Base-by-base conservation (phyloP, 2,797 vertebrate species). In the Pterois miles region DNA sequence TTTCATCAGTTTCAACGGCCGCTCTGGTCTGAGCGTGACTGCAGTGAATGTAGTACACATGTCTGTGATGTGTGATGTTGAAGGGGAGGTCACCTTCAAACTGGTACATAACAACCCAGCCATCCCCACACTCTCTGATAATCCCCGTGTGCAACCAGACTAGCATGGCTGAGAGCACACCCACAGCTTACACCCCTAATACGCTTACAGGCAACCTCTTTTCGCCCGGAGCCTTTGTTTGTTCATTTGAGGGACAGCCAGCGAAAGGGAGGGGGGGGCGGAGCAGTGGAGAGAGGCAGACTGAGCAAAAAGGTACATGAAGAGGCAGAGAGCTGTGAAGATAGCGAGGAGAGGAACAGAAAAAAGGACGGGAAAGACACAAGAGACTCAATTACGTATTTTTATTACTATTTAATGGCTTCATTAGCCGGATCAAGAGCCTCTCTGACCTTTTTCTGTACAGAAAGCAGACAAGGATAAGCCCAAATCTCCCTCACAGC, bases 51-150 rank as follows among this genome's bases (percentile, higher is more conserved):
- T 29, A 56, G 22, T 57, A 36, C 25, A 64, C 33, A 56, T 72
- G 63, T 78, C 76, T 64, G 57, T 48, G 70, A 80, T 82, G 84
- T 64, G 57, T 48, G 70, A 80, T 82, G 84, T 46, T 59, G 36
- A 80, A 72, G 60, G 77, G 52, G 82, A 85, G 86, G 92, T 91
- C 89, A 93, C 92, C 91, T 90, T 94, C 77, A 87, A 79, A 88
- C 82, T 29, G 65, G 54, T 67, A 86, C 79, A 78, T 57, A 85
- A 54, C 80, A 75, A 83, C 60, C 54, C 78, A 83, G 77, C 76
- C 65, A 60, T 81, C 75, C 75, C 65, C 34, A 54, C 75, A 68
- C 79, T 76, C 76, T 79, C 75, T 71, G 71, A 58, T 93, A 91
- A 92, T 93, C 89, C 86, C 84, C 8, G 78, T 86, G 85, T 87